Evolutionary conservation across 2,888 invertebrate genomes (phyloP), one percentile per base, ranked within the genome.

Genomic region (Epistrophe grossulariae): DNA sequence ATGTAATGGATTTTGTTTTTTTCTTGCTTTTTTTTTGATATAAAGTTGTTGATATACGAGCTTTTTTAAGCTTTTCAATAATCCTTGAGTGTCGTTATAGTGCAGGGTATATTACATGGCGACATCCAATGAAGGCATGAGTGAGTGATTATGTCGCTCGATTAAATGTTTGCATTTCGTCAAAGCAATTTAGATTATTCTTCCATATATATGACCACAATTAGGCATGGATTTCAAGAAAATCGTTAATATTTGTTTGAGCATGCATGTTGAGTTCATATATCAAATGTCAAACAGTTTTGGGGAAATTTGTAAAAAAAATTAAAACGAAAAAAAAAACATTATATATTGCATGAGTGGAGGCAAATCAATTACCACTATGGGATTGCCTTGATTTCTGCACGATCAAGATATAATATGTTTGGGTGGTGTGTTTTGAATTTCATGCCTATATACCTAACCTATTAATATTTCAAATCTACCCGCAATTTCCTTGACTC

Each of bases 1-100:
- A 31, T 50, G 50, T 50, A 50, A 24, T 52, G 45, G 38, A 74
- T 70, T 66, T 38, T n/a, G 15, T 28, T n/a, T 66, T 24, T 17
- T 17, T 48, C n/a, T n/a, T n/a, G n/a, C 17, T n/a, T 24, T n/a
- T 66, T 24, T 48, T 19, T 50, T 10, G 3, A 0, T 19, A 4
- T 17, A 8, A 15, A 24, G 15, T 7, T 28, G 24, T 28, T 52
- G n/a, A 50, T 45, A 50, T 45, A 52, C 45, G 57, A 79, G 55
- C 48, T 15, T 55, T 13, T 55, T 40, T 40, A 40, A 71, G 50
- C 59, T 83, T 66, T 66, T 77, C 55, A 66, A 78, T 59, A 72
- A 15, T 17, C 17, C 38, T 60, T 38, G 38, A 60, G 38, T 11
- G 17, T 31, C 35, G 31, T 35, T 57, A 17, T 35, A 13, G 1